Evolutionary conservation across 2,797 vertebrate species (phyloP).

Genomic region (Danio kyathit): DNA sequence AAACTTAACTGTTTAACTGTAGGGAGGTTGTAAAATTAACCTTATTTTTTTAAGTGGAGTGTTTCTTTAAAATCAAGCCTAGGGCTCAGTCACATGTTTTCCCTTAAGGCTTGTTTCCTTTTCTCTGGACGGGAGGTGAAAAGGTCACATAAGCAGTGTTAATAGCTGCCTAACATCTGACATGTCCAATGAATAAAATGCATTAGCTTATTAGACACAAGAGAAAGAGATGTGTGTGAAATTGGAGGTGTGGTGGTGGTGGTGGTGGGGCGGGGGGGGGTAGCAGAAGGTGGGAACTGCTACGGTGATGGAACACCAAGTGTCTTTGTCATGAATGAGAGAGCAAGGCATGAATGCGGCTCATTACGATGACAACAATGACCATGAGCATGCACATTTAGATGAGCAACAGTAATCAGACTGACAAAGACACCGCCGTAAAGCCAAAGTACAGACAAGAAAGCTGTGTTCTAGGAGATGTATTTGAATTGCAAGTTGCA

Average conservation of each 20-base stretch:
- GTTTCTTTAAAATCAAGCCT: slow-evolving; percentile 51
- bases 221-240: slow-evolving; percentile 4
- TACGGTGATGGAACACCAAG: slow-evolving; percentile 1
- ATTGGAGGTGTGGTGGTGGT: too few species aligned
- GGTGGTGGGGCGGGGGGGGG: too few species aligned
- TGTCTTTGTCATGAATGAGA: slow-evolving; percentile 61
- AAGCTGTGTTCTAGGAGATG: slow-evolving; percentile 42
- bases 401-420: slow-evolving; percentile 51
- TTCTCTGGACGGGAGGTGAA: slow-evolving; percentile 65
- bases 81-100: slow-evolving; percentile 31
- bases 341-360: slow-evolving; percentile 32
- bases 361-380: slow-evolving; percentile 35
- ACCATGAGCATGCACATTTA: slow-evolving; percentile 47
- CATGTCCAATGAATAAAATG: slow-evolving; percentile 56
- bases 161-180: slow-evolving; percentile 80
- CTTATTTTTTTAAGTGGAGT: too few species aligned
- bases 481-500: slow-evolving; percentile 59
- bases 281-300: background rate
- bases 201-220: slow-evolving; percentile 47
- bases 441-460: slow-evolving; percentile 57
- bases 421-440: slow-evolving; percentile 57
- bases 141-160: slow-evolving; percentile 72
- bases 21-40: too few species aligned
- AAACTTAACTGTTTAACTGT: too few species aligned
- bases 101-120: slow-evolving; percentile 65